phyloP scores from a whole-genome alignment of 92 coral and sea anemone species.

The Virgularia gustaviana region DNA sequence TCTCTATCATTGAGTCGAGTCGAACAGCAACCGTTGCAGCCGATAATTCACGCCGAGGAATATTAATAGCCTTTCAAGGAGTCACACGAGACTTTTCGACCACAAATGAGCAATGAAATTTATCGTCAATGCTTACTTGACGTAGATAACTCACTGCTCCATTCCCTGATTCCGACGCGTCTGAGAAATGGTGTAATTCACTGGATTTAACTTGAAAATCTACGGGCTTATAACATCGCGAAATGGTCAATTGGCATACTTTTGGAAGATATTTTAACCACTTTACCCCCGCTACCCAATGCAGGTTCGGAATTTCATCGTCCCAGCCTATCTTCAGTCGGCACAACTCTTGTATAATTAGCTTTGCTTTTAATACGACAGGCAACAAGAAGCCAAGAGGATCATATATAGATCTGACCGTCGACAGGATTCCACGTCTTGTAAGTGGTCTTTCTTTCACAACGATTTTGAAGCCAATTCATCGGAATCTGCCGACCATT shows the following conservation, averaged over 20 bases:
- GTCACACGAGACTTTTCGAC: constrained; percentile 3
- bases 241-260: constrained; percentile 8
- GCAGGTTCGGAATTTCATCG: constrained; percentile 16
- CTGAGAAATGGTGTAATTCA: constrained; percentile 18
- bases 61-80: background rate
- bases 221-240: constrained; percentile 26
- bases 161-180: constrained; percentile 1
- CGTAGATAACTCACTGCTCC: constrained; percentile 1
- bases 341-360: constrained; percentile 25
- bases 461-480: constrained; percentile 14
- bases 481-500: constrained; percentile 27
- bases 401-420: constrained; percentile 32
- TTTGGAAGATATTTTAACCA: constrained; percentile 24
- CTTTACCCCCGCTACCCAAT: constrained; percentile 1
- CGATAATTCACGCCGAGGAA: background rate
- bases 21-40: background rate
- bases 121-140: background rate
- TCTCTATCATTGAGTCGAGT: background rate
- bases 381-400: constrained; percentile 40
- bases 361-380: constrained; percentile 11
- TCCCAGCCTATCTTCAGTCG: constrained; percentile 34
- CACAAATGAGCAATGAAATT: constrained; percentile 3
- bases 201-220: constrained; percentile 13
- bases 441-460: constrained; percentile 16
- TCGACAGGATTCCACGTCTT: constrained; percentile 38